Evolutionary conservation across 2,113 vertebrate species (phyloP), one percentile per base, ranked within the genome.

Genomic region (Charadrius vociferus): DNA sequence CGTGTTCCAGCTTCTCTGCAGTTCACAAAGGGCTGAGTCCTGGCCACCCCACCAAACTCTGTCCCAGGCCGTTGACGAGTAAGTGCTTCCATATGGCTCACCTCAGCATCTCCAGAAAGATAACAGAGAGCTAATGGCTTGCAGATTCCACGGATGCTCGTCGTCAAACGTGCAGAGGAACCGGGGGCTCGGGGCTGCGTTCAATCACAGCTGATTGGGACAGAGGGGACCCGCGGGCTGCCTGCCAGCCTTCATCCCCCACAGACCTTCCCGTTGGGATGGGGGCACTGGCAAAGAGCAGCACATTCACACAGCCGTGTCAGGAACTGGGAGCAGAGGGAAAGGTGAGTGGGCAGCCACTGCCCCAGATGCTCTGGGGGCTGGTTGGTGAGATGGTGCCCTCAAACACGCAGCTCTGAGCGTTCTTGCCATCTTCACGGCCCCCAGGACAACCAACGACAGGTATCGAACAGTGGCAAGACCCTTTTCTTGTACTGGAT

Each of bases 61-160:
- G 94, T 97, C 97, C 96, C 97, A 97, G 96, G 96, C 96, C 96
- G 97, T 96, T 96, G 97, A 93, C 67, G 91, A 96, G 89, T 98
- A 98, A 98, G 95, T 97, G 97, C 96, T 98, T 98, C 97, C 97
- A 98, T 96, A 97, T 98, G 97, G 96, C 97, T 96, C 97, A 97
- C 96, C 96, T 96, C 96, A 93, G 95, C 97, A 97, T 97, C 97
- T 97, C 96, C 91, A 73, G 95, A 96, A 98, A 97, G 97, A 97
- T 97, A 97, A 97, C 96, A 97, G 95, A 96, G 93, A 67, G 93
- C 93, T 97, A 98, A 98, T 97, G 97, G 97, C 95, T 97, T 97
- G 93, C 97, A 98, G 97, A 97, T 96, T 96, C 96, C 94, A 89
- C 72, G 85, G 96, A 94, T 94, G 91, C 97, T 96, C 94, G 37